Conservation (phyloP, 2,888 invertebrate genomes). For the Aspidiotus destructor region DNA sequence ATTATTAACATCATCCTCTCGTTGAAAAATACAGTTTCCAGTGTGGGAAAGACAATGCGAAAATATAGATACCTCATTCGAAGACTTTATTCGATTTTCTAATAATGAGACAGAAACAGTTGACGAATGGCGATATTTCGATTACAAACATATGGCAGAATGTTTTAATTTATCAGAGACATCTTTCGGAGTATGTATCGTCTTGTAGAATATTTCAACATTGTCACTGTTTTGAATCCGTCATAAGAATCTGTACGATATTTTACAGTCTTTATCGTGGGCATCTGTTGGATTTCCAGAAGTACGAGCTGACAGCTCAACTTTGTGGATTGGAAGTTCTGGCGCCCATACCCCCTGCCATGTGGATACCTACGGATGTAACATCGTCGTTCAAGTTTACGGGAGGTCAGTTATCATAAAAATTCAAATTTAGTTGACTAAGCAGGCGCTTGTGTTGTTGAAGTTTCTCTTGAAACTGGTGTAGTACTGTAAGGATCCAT, state of each 20-base stretch:
- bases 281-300: constrained; percentile 60
- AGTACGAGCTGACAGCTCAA: constrained; percentile 57
- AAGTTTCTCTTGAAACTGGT: too few relatives aligned
- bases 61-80: constrained; percentile 51
- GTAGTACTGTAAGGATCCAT: too few relatives aligned
- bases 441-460: too few relatives aligned
- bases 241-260: constrained; percentile 38
- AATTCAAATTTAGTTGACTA: background rate
- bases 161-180: constrained; percentile 2
- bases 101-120: constrained; percentile 40
- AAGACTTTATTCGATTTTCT: constrained; percentile 49
- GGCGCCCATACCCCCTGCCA: constrained; percentile 91
- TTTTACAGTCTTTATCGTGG: constrained; percentile 51
- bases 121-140: constrained; percentile 67
- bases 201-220: background rate
- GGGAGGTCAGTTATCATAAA: constrained; percentile 55
- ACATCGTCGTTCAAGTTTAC: constrained; percentile 78
- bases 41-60: constrained; percentile 70
- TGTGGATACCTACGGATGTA: constrained; percentile 87
- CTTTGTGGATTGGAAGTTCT: constrained; percentile 77
- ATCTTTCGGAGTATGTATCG: constrained; percentile 10
- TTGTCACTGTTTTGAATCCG: background rate
- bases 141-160: constrained; percentile 52
- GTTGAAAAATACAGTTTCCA: constrained; percentile 44
- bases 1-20: background rate